Evolutionary conservation across 2,113 vertebrate genomes (phyloP).

Genomic region (Rattus rattus): DNA sequence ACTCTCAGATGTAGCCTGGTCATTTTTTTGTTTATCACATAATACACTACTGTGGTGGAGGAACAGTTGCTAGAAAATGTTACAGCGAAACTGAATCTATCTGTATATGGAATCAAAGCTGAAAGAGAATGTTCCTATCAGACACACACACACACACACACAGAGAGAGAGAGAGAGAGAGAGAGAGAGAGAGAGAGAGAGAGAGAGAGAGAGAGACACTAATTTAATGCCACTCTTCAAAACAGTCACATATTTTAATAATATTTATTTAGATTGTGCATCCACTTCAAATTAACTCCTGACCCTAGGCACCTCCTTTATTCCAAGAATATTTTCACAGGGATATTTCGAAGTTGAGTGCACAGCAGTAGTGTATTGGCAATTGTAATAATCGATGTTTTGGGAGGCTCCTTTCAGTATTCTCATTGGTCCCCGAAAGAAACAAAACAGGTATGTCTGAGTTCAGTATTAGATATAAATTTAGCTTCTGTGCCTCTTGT

Average conservation of each 20-base stretch:
- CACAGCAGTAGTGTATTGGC: conserved; percentile 85
- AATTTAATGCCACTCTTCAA: conserved; percentile 82
- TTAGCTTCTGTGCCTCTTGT: conserved; percentile 91
- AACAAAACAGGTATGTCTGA: conserved; percentile 95
- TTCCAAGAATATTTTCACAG: conserved; percentile 82
- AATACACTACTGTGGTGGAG: conserved; percentile 77
- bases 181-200: too few species aligned
- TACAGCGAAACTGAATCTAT: conserved; percentile 82
- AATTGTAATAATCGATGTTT: conserved; percentile 90
- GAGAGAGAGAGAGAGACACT: conserved; percentile 65
- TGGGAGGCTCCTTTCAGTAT: conserved; percentile 84
- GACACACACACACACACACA: conserved; percentile 74
- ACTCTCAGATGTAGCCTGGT: conserved; percentile 84
- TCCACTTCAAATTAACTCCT: conserved; percentile 82
- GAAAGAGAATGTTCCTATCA: conserved; percentile 76
- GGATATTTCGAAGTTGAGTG: conserved; percentile 87
- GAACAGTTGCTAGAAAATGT: conserved; percentile 83
- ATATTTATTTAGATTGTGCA: conserved; percentile 83
- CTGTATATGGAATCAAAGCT: conserved; percentile 81
- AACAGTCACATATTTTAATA: conserved; percentile 83
- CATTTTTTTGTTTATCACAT: conserved; percentile 83
- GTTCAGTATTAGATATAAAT: conserved; percentile 88
- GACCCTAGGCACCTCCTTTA: conserved; percentile 83
- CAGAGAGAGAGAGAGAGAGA: too few species aligned
- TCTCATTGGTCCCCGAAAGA: conserved; percentile 88